Evolutionary conservation across 2,888 invertebrate genomes (phyloP).

Genomic region (Cecidostiba fungosa): DNA sequence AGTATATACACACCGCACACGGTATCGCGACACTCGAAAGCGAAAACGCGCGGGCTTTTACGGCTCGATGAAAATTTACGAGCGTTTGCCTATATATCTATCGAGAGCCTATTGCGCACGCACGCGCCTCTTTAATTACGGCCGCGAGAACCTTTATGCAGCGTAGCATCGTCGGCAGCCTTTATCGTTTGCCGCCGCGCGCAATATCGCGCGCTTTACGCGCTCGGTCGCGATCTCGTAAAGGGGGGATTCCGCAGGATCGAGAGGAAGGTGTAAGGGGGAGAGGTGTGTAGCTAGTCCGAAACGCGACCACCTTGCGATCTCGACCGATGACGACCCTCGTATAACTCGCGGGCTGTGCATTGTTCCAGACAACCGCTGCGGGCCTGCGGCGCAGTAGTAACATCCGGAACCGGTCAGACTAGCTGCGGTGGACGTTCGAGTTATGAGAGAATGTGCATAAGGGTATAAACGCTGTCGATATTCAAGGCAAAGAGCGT

Average conservation of each 20-base stretch:
- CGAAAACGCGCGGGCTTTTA: conserved; percentile 31
- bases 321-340: conserved; percentile 1
- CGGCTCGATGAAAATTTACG: conserved; percentile 63
- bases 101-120: conserved; percentile 62
- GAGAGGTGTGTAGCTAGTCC: background rate
- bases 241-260: conserved; percentile 19
- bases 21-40: no score
- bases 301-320: conserved; percentile 13
- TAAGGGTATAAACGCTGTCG: no score
- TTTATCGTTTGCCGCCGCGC: conserved; percentile 29
- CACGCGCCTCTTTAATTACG: conserved; percentile 64
- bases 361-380: background rate
- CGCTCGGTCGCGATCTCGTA: background rate
- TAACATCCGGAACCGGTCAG: background rate
- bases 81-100: conserved; percentile 64
- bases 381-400: background rate
- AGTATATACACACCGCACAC: no score
- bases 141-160: conserved; percentile 23
- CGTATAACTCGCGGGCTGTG: conserved; percentile 31
- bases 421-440: background rate
- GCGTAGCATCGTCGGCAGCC: background rate
- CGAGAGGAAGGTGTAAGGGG: background rate
- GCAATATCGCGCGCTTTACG: conserved; percentile 46
- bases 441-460: no score
- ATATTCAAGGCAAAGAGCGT: no score